These are phyloP conservation scores for Archivesica marissinica DNA, from an alignment of 1,140 invertebrate species.

Conservation along the genomic window DNA sequence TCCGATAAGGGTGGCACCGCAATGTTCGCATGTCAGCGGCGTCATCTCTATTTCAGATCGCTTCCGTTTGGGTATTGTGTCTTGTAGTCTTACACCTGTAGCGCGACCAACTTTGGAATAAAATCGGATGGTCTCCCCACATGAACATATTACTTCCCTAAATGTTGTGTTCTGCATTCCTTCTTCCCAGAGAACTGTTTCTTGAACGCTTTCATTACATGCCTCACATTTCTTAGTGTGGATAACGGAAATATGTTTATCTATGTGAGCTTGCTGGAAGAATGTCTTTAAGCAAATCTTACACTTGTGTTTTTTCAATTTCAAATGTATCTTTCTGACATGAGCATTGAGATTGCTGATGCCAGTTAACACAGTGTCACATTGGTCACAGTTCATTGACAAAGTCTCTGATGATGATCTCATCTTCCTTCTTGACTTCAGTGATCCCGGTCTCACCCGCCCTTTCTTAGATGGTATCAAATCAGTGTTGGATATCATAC, in stretches of 20 bases:
- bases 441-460: neutral
- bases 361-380: slow-evolving; percentile 28
- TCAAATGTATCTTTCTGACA: slow-evolving; percentile 35
- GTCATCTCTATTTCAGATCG: neutral
- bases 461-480: too few species aligned
- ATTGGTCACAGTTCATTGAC: slow-evolving; percentile 6
- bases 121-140: neutral
- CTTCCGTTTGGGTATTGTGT: slow-evolving; percentile 1
- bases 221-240: slow-evolving; percentile 24
- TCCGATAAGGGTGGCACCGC: slow-evolving; percentile 1
- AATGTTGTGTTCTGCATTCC: neutral
- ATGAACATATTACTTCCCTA: neutral
- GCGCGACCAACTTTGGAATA: neutral
- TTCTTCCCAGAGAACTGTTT: slow-evolving; percentile 20
- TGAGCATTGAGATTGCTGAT: slow-evolving; percentile 15
- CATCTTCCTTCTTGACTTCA: neutral
- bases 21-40: slow-evolving; percentile 27
- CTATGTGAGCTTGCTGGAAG: neutral
- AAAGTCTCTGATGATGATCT: neutral
- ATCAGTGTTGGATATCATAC: too few species aligned
- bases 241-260: slow-evolving; percentile 15
- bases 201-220: slow-evolving; percentile 12
- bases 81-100: neutral
- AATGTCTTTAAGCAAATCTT: slow-evolving; percentile 4
- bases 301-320: neutral